Base-by-base conservation (phyloP, 2,113 vertebrate genomes). In the Otocyon megalotis region DNA sequence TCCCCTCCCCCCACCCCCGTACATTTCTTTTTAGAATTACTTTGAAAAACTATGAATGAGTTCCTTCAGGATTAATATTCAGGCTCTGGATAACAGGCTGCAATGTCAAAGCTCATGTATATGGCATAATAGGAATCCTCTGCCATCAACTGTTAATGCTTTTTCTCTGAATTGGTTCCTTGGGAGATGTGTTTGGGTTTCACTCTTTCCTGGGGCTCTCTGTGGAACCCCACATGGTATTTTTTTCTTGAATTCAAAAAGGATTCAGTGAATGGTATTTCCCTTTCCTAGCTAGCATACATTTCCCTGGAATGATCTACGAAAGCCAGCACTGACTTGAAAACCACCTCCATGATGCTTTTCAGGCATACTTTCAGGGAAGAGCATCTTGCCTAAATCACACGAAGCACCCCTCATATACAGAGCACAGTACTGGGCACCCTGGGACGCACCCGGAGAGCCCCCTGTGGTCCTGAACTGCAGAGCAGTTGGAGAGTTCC, bases 221-320 rank as follows among this genome's bases (percentile, higher is more conserved):
- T 65, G 10, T 93, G 54, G 90, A 63, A 86, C n/a, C 22, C 22
- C 28, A 88, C 17, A 37, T 67, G 54, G n/a, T 62, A 16, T 60
- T 82, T 94, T 93, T 96, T 30, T 81, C 35, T 35, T 69, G 90
- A 91, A 85, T 19, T 50, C 54, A 67, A 2, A 67, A 62, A 72
- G 62, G 32, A 79, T 84, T 79, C 62, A 43, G 24, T 24, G 35
- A 87, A 58, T 67, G 56, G 3, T 74, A 35, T 48, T 84, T 96
- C 72, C 16, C 88, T 50, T 82, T 76, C 53, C 19, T 60, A 48
- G 32, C 58, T 50, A 53, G n/a, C n/a, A 69, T n/a, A 35, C 3
- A 19, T 74, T 80, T 95, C 24, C 32, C 71, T 74, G n/a, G 37
- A 81, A 76, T 88, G 30, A 19, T 48, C n/a, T 63, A 0, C 56